Percentiles rank a stretch among this genome's conserved stretches.
phyloP scores from a whole-genome alignment of 2,113 vertebrate genomes.

The Maccullochella peelii region DNA sequence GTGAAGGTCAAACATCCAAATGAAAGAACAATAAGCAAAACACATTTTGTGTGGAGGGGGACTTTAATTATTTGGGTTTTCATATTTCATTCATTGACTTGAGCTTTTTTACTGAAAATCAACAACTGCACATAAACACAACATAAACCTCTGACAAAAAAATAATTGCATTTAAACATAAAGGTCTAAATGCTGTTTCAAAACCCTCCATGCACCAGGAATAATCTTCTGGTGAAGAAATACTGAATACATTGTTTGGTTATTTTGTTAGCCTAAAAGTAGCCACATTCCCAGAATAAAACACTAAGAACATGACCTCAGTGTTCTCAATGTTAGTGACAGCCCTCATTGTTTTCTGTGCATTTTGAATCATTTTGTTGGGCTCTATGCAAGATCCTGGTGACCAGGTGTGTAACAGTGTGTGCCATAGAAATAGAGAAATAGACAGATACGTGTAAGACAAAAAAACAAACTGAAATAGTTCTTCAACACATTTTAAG shows the following conservation, averaged over 20 bases:
- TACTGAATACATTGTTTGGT: not conserved
- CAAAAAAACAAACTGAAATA: constrained; percentile 17
- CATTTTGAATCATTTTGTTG: not conserved
- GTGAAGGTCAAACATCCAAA: too few species aligned
- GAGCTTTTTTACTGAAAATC: not conserved
- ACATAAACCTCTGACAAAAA: too few species aligned
- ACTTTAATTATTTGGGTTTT: not conserved
- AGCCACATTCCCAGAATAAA: not conserved
- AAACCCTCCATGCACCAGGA: not conserved
- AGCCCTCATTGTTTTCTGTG: not conserved
- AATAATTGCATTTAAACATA: too few species aligned
- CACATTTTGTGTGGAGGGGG: not conserved
- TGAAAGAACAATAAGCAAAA: not conserved
- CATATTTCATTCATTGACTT: not conserved
- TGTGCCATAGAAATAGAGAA: constrained; percentile 6
- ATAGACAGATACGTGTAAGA: not conserved
- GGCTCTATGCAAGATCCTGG: not conserved
- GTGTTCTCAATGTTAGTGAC: not conserved
- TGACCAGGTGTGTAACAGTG: not conserved
- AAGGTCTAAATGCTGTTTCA: not conserved
- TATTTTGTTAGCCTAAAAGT: not conserved
- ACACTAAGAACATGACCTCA: not conserved
- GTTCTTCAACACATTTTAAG: not conserved
- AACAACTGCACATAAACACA: not conserved
- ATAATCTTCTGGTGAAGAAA: not conserved